Evolutionary conservation across 2,888 invertebrate species (phyloP).

Genomic region (Aproaerema taeniolella): DNA sequence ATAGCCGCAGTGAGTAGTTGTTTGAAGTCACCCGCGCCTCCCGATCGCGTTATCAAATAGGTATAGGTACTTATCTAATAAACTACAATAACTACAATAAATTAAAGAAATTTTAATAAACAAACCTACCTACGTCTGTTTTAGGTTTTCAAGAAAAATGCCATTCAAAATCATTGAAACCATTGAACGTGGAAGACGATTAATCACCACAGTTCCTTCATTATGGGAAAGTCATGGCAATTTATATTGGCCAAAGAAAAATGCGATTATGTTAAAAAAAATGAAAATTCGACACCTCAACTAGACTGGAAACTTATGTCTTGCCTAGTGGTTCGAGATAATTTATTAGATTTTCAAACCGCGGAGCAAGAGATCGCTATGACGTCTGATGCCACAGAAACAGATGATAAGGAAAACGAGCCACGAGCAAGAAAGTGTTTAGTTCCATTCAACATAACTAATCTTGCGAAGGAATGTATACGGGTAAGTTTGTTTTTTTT

Average conservation of each 20-base stretch:
- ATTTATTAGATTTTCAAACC: constrained; percentile 8
- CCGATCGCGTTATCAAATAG: neutral
- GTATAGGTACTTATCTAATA: neutral
- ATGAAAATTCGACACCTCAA: constrained; percentile 10
- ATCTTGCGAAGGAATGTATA: constrained; percentile 10
- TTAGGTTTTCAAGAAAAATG: constrained; percentile 12
- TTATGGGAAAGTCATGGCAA: constrained; percentile 12
- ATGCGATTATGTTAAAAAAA: constrained; percentile 9
- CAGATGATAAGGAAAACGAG: constrained; percentile 11
- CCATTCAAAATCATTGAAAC: constrained; percentile 14
- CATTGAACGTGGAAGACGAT: constrained; percentile 14
- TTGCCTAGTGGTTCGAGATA: constrained; percentile 9
- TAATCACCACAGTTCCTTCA: constrained; percentile 15
- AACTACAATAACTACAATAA: neutral
- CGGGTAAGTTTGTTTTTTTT: constrained; percentile 7
- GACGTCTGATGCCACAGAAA: constrained; percentile 8
- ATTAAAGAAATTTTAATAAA: neutral
- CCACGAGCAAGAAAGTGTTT: constrained; percentile 1
- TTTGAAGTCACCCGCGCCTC: neutral
- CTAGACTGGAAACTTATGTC: constrained; percentile 9
- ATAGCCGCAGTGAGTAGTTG: constrained; percentile 1
- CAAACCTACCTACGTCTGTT: constrained; percentile 2
- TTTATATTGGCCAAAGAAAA: constrained; percentile 13
- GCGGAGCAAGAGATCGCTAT: constrained; percentile 8
- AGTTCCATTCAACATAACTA: constrained; percentile 7